Evolutionary conservation across 64 coral and sea anemone species (phyloP), one percentile per base, ranked within the genome.

Genomic region (Montipora foliosa): DNA sequence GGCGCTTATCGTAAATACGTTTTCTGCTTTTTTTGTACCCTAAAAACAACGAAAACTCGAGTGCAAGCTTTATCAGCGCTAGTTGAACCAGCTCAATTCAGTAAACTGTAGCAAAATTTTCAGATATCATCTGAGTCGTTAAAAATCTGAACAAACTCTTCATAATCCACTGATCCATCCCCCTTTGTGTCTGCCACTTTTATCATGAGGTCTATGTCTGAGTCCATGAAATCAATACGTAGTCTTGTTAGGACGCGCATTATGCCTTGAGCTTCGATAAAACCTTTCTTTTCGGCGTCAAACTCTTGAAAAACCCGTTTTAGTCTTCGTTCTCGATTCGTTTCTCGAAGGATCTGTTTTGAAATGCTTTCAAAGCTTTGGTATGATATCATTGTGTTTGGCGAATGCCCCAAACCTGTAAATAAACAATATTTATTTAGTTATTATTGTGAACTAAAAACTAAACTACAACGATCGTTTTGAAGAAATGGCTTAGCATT

Each of bases 91-190:
- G 29, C 37, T 37, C 37, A 2, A 37, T 37, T 37, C 1, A 37
- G 37, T 37, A 37, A 37, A 2, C 37, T 37, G 2, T 2, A 37
- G 37, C 37, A 37, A 37, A 37, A 37, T 37, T 37, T 48, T 62
- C 68, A 84, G 8, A 70, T 84, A n/a, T 67, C 61, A 49, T 84
- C 81, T 3, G 81, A 67, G 58, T 84, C 81, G 60, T 16, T 68
- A 20, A 94, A 97, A 76, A 97, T 97, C n/a, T 97, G 92, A 78
- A 97, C 62, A 75, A 97, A 97, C 25, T 97, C 92, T 4, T 97
- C 77, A 12, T 87, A 94, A 76, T 97, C 92, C 47, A 97, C 95
- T 71, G 67, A 88, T 4, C 89, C 95, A 61, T 97, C 92, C 8
- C 92, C 95, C 17, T 97, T 97, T 19, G 79, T 72, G 52, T 98